Base-by-base conservation (phyloP, 2,797 vertebrate genomes). In the Sebastes elongatus region DNA sequence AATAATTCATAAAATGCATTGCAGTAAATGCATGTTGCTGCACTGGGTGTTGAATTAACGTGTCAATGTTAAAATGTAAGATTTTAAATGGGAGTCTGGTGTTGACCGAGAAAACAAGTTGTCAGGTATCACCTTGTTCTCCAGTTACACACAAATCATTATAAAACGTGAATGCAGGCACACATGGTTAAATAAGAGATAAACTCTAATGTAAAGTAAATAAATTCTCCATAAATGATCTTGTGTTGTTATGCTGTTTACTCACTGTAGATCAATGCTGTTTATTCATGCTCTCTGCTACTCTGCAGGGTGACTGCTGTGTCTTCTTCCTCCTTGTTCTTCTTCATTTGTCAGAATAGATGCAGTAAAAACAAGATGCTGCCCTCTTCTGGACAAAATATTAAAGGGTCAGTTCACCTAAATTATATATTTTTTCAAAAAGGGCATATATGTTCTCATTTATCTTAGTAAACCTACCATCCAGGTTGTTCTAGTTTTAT, bases 191-290 rank as follows among this genome's bases (percentile, higher is more conserved):
- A 6, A 46, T 38, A 1, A 18, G 1, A 67, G 10, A 67, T 3
- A 4, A 6, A 56, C 52, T 5, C 9, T 2, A 7, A 59, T 11
- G 1, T n/a, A 6, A 22, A 10, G 14, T 10, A 8, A 27, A 1
- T 9, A 28, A 46, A 18, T 13, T 7, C 7, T 4, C 3, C n/a
- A 6, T 5, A 10, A 8, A 13, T 13, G 11, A 1, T 30, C 6
- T 7, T 9, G 1, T 22, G 1, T 10, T 3, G 1, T 4, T 22
- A 5, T 20, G 18, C 4, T 32, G 2, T 70, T 25, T 74, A 90
- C 91, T 90, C 79, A 89, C 86, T 61, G 71, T 27, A 6, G 4
- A 6, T 91, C 78, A 90, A 57, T 52, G 81, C 78, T 72, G 52
- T 64, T 6, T 3, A 7, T 11, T 73, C 81, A 81, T 69, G 65